Evolutionary conservation across 2,888 invertebrate genomes (phyloP), one percentile per base, ranked within the genome.

Genomic region (Psococerastis gibbosa): DNA sequence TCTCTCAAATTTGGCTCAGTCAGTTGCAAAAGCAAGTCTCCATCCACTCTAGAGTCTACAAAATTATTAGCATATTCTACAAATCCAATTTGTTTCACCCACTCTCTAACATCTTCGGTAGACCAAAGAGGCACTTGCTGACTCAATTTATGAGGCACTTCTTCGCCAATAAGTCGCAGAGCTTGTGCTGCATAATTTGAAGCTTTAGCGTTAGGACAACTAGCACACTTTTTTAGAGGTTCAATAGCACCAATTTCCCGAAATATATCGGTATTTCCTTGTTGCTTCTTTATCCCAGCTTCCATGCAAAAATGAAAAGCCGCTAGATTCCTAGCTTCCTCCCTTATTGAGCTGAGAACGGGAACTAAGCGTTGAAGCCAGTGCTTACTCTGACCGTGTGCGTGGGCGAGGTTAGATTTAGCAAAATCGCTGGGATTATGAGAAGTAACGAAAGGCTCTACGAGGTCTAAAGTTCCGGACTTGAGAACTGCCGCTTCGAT

Each of bases 271-370:
- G 87, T 85, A 49, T 87, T 85, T 3, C 84, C 84, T 60, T 89
- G 89, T 54, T 82, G 81, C 54, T 91, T 85, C 61, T 97, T 97
- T 44, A 98, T 95, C 31, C 89, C 89, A 9, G 97, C 95, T 63
- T 98, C 98, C 92, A 98, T 94, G 57, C 94, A 94, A 61, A 95
- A 85, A 59, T 98, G 98, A 60, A 97, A 98, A 27, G 97, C 94
- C 3, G 95, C 97, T 53, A 98, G 65, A 59, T 91, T 92, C 55
- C 92, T 73, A 0, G 97, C 95, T 63, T 97, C 97, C 58, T 94
- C 89, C 48, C 94, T 70, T 58, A 92, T 87, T 32, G 94, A 94
- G 58, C 83, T 84, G 44, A 98, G 66, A 9, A 97, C 88, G 1
- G 95, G 94, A 3, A 97, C 88, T 50, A 98, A 68, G 53, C 87